These are phyloP conservation scores for Equus przewalskii DNA, from an alignment of 2,113 vertebrate species.

Conservation along the genomic window DNA sequence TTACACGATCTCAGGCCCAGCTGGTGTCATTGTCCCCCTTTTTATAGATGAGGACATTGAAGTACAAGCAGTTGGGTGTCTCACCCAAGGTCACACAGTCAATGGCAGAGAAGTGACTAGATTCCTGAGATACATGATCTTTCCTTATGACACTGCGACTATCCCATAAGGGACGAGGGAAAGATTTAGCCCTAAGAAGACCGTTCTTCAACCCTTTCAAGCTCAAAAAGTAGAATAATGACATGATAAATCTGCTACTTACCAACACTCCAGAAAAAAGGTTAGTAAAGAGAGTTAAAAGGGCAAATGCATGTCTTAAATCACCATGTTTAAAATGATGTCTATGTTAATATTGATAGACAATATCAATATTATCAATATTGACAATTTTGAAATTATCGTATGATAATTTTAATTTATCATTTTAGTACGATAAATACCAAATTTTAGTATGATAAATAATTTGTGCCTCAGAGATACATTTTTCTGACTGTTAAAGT, in stretches of 20 bases:
- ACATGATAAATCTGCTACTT: neutral
- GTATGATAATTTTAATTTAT: no score
- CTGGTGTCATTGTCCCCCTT: neutral
- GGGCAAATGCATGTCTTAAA: neutral
- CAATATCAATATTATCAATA: no score
- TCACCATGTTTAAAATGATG: neutral
- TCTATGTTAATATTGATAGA: neutral
- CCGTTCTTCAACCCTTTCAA: conserved; percentile 6
- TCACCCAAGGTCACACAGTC: neutral
- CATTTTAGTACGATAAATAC: no score
- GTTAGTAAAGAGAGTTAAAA: neutral
- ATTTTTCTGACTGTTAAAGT: neutral
- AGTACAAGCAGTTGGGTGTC: neutral
- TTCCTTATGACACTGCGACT: neutral
- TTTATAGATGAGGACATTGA: neutral
- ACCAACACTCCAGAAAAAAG: neutral
- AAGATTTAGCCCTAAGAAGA: neutral
- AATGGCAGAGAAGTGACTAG: neutral
- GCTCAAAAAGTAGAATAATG: neutral
- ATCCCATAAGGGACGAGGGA: neutral
- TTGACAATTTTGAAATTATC: no score
- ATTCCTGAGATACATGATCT: neutral
- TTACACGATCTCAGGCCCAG: neutral
- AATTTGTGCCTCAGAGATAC: neutral
- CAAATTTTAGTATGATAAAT: neutral